phyloP scores from a whole-genome alignment of 2,797 vertebrate genomes.

The Hippopotamyrus pictus region DNA sequence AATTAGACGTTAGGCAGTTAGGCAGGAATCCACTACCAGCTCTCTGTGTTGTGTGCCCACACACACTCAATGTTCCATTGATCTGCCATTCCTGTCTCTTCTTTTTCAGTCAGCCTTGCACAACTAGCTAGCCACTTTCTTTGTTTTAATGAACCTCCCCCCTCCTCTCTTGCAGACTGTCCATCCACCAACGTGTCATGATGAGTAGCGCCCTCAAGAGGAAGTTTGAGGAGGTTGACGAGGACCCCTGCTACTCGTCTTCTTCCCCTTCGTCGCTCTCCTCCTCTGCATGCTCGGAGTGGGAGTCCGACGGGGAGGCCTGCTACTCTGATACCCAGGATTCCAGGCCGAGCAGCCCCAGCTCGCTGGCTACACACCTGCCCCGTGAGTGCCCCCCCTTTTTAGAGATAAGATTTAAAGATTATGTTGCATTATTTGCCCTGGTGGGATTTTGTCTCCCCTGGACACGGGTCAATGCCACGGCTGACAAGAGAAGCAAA shows the following conservation, averaged over 20 bases:
- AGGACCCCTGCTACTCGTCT: constrained; percentile 61
- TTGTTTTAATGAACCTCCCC: neutral
- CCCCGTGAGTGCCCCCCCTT: constrained; percentile 55
- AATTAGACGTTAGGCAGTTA: neutral
- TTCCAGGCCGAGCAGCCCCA: constrained; percentile 37
- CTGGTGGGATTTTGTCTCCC: neutral
- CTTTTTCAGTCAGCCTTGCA: neutral
- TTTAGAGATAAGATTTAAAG: neutral
- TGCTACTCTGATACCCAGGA: constrained; percentile 32
- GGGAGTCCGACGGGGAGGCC: constrained; percentile 59
- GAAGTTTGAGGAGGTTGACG: constrained; percentile 79
- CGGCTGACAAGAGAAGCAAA: neutral
- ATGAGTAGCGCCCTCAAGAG: constrained; percentile 83
- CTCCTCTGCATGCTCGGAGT: constrained; percentile 40
- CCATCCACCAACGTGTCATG: constrained; percentile 40
- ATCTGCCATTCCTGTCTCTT: neutral
- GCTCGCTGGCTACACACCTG: constrained; percentile 37
- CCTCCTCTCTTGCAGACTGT: constrained; percentile 38
- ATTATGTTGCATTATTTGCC: neutral
- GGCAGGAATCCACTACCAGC: too few species aligned
- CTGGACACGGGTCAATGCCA: neutral
- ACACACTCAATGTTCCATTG: neutral
- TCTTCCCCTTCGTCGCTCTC: constrained; percentile 51
- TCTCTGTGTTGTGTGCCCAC: neutral
- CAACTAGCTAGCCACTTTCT: neutral